Percentiles rank a stretch among this genome's conserved stretches.
Conservation (phyloP, 2,888 invertebrate genomes). For the Trisateles emortualis region DNA sequence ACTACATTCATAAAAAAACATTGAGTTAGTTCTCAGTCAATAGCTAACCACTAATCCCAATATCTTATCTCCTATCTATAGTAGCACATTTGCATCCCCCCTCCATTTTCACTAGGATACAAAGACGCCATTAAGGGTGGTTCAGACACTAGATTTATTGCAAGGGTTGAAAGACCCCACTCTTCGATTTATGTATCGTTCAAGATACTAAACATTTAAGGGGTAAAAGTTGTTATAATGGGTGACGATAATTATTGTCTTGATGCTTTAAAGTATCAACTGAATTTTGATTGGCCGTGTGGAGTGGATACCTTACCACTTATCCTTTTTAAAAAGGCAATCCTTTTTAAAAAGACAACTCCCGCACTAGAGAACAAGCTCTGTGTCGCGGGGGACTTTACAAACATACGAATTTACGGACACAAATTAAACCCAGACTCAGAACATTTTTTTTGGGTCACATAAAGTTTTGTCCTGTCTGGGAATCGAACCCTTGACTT, state of each 20-base stretch:
- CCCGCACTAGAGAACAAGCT: too few species aligned
- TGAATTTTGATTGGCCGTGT: not conserved
- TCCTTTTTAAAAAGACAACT: too few species aligned
- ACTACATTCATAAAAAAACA: too few species aligned
- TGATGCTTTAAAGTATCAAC: too few species aligned
- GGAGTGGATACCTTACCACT: too few species aligned
- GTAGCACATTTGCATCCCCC: constrained; percentile 49
- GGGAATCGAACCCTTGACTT: too few species aligned
- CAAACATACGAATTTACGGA: too few species aligned
- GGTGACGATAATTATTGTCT: constrained; percentile 12
- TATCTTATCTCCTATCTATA: constrained; percentile 9
- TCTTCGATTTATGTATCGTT: constrained; percentile 51
- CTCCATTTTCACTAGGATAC: constrained; percentile 56
- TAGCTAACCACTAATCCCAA: not conserved
- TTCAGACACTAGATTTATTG: constrained; percentile 66
- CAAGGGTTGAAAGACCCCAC: constrained; percentile 56
- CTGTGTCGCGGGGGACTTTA: too few species aligned
- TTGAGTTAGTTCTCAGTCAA: not conserved
- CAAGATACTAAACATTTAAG: constrained; percentile 41
- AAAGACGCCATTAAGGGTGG: constrained; percentile 68
- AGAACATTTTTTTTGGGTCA: too few species aligned
- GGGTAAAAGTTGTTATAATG: constrained; percentile 43
- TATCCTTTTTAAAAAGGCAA: too few species aligned
- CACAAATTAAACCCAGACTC: too few species aligned
- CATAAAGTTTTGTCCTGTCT: too few species aligned